phyloP scores from a whole-genome alignment of 2,113 vertebrate species.

The Laticauda colubrina region DNA sequence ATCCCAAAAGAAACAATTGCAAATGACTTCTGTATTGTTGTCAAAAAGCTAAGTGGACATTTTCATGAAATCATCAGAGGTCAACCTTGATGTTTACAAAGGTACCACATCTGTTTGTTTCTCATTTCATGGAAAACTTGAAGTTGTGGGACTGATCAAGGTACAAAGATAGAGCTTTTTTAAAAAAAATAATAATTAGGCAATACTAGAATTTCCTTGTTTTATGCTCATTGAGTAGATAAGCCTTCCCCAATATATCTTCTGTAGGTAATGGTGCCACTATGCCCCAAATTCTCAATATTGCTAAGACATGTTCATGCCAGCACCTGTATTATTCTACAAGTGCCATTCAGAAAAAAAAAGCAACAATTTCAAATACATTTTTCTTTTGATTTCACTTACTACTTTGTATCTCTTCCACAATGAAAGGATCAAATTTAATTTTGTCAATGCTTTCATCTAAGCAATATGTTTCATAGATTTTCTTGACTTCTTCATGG shows the following conservation, averaged over 20 bases:
- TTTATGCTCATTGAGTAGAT: background rate
- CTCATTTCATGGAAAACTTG: background rate
- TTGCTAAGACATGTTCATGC: background rate
- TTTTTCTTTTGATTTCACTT: slow-evolving; percentile 61
- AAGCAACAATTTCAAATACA: background rate
- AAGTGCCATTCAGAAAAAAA: background rate
- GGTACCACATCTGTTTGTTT: background rate
- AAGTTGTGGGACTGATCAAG: background rate
- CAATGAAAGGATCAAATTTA: slow-evolving; percentile 86
- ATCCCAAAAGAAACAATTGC: background rate
- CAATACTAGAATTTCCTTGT: background rate
- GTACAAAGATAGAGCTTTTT: background rate
- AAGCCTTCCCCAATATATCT: background rate
- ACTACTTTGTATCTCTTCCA: slow-evolving; percentile 91
- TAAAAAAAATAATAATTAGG: background rate
- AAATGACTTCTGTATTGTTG: background rate
- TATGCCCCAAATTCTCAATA: background rate
- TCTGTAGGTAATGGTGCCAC: background rate
- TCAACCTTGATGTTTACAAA: background rate
- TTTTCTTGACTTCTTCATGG: slow-evolving; percentile 87
- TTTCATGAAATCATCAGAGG: background rate
- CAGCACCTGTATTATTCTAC: background rate
- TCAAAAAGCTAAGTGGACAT: background rate
- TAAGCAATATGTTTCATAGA: slow-evolving; percentile 90
- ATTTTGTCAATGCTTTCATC: slow-evolving; percentile 96